A percentile compares a stretch with the other conserved stretches of the same genome.
Evolutionary conservation across 1,140 invertebrate species (phyloP).

Genomic region (Nasonia longicornis): DNA sequence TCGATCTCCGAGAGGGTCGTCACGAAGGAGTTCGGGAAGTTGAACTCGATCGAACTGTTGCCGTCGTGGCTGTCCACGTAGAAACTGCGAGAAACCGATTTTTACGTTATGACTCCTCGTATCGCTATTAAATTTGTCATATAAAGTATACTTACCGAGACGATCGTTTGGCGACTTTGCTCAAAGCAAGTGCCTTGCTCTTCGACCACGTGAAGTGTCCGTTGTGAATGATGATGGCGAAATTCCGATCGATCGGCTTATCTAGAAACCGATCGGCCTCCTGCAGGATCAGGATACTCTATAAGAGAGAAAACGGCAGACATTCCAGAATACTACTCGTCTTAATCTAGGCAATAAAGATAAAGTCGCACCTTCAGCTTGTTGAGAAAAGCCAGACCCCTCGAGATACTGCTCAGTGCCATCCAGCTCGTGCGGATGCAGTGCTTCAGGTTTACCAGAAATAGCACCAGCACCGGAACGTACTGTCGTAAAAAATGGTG

Average conservation of each 20-base stretch:
- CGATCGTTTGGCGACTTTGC: constrained; percentile 30
- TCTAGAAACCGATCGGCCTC: constrained; percentile 50
- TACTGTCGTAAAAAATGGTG: constrained; percentile 43
- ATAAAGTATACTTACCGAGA: constrained; percentile 3
- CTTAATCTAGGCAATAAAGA: background rate
- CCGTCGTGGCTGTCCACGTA: constrained; percentile 20
- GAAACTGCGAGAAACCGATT: constrained; percentile 21
- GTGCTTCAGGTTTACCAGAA: constrained; percentile 52
- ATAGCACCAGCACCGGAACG: constrained; percentile 50
- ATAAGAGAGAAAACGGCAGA: constrained; percentile 4
- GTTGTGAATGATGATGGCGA: constrained; percentile 50
- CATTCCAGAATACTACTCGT: background rate
- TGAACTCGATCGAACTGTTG: constrained; percentile 1
- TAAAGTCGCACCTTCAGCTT: constrained; percentile 51
- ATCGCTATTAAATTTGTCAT: background rate
- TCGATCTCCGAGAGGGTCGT: constrained; percentile 24
- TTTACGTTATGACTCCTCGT: background rate
- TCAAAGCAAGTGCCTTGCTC: constrained; percentile 21
- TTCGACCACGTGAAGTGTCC: constrained; percentile 52
- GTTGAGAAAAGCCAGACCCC: constrained; percentile 51
- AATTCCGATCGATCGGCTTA: constrained; percentile 53
- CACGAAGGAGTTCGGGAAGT: constrained; percentile 10
- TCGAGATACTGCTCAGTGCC: constrained; percentile 52
- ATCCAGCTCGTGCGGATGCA: constrained; percentile 53
- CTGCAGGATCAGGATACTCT: constrained; percentile 51